These are phyloP conservation scores for Microtus oregoni DNA, from an alignment of 2,113 vertebrate genomes.

Conservation along the genomic window DNA sequence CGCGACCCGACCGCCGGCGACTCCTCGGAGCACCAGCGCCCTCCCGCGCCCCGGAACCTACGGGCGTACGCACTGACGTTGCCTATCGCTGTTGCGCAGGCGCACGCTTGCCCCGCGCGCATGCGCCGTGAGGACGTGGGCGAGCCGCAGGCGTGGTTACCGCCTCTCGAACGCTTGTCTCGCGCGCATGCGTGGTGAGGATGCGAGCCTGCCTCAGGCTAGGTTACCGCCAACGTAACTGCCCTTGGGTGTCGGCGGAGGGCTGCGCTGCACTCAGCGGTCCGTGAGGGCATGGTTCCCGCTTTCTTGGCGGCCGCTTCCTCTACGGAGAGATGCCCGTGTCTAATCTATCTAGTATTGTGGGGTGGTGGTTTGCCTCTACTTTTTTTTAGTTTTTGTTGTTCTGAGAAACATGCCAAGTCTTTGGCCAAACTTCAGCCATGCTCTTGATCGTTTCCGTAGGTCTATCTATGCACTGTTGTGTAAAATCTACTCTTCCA, in stretches of 20 bases:
- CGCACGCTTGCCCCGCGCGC: neutral
- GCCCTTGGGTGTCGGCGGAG: no score
- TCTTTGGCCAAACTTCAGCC: neutral
- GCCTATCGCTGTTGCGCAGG: neutral
- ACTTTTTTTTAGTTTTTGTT: neutral
- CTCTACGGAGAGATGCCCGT: neutral
- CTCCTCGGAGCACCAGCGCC: accelerated
- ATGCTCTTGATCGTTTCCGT: neutral
- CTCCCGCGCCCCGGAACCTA: neutral
- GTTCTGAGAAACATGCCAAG: neutral
- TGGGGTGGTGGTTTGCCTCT: neutral
- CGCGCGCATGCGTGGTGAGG: neutral
- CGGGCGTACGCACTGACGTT: neutral
- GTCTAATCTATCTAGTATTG: no score
- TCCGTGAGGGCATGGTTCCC: no score
- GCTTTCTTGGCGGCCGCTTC: neutral
- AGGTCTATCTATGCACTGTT: neutral
- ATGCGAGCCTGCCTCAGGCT: no score
- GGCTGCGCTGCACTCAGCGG: no score
- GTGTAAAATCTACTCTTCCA: neutral
- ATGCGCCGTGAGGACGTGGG: neutral
- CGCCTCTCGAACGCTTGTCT: no score
- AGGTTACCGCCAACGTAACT: no score
- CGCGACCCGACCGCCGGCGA: no score
- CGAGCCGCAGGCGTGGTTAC: no score